Evolutionary conservation across 2,113 vertebrate genomes (phyloP).

Genomic region (Leptodactylus fuscus): DNA sequence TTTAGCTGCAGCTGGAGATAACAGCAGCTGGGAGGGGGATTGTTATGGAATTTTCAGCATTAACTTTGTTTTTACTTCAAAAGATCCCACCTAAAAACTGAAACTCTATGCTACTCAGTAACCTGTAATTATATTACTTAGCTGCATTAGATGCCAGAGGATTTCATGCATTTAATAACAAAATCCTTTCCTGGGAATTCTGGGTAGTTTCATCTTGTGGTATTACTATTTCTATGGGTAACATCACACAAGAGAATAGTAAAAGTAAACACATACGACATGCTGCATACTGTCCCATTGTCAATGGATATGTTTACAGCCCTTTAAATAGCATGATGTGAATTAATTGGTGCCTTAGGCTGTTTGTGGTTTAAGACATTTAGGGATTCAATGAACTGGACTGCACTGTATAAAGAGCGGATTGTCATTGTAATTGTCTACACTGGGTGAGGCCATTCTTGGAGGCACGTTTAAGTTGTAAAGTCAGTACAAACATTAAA

Average conservation of each 20-base stretch:
- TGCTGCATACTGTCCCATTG: background rate
- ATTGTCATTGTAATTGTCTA: background rate
- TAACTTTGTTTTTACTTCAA: constrained; percentile 54
- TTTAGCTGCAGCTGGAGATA: constrained; percentile 50
- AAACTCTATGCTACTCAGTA: constrained; percentile 45
- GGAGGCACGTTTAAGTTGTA: background rate
- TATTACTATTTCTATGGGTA: constrained; percentile 20
- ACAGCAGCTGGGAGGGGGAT: constrained; percentile 55
- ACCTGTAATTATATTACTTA: constrained; percentile 50
- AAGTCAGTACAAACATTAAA: background rate
- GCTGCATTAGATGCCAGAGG: constrained; percentile 20
- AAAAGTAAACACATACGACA: background rate
- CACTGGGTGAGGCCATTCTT: too few species aligned
- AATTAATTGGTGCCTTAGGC: background rate
- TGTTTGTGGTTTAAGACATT: background rate
- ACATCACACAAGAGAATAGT: constrained; percentile 18
- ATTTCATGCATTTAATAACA: background rate
- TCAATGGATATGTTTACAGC: background rate
- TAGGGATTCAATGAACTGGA: background rate
- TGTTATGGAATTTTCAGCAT: constrained; percentile 47
- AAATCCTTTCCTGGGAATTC: constrained; percentile 8
- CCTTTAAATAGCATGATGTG: background rate
- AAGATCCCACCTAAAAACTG: constrained; percentile 56
- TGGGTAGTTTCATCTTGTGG: constrained; percentile 13
- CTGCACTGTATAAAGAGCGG: background rate